phyloP scores from a whole-genome alignment of 2,113 vertebrate species.

The Chrysochloris asiatica region DNA sequence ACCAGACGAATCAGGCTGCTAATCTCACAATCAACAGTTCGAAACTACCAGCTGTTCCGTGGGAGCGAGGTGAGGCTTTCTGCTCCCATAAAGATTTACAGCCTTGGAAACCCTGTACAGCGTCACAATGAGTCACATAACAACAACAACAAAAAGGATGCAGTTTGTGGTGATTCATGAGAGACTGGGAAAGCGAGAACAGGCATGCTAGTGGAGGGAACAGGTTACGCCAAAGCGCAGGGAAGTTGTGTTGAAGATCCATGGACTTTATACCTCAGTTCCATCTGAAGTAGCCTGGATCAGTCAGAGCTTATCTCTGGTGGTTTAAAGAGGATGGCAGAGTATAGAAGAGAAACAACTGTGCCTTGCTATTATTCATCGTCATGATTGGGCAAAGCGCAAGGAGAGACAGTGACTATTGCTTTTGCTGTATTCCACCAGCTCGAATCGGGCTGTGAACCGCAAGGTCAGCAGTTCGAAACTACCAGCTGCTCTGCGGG shows the following conservation, averaged over 20 bases:
- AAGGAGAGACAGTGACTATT: neutral
- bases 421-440: too few species aligned
- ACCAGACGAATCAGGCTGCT: too few species aligned
- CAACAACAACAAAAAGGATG: too few species aligned
- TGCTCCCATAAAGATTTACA: too few species aligned
- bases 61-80: too few species aligned
- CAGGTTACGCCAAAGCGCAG: neutral
- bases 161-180: neutral
- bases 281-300: neutral
- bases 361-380: neutral
- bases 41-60: too few species aligned
- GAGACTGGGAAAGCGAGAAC: neutral
- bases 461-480: too few species aligned
- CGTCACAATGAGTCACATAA: too few species aligned
- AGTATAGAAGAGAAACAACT: neutral
- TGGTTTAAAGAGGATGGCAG: neutral
- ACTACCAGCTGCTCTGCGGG: too few species aligned
- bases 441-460: too few species aligned
- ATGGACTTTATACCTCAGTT: neutral
- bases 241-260: neutral
- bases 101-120: too few species aligned
- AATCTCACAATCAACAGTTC: too few species aligned
- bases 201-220: fast-evolving
- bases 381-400: neutral
- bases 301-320: neutral